Evolutionary conservation across 2,888 invertebrate genomes (phyloP).

Genomic region (Mesorhabditis spiculigera): DNA sequence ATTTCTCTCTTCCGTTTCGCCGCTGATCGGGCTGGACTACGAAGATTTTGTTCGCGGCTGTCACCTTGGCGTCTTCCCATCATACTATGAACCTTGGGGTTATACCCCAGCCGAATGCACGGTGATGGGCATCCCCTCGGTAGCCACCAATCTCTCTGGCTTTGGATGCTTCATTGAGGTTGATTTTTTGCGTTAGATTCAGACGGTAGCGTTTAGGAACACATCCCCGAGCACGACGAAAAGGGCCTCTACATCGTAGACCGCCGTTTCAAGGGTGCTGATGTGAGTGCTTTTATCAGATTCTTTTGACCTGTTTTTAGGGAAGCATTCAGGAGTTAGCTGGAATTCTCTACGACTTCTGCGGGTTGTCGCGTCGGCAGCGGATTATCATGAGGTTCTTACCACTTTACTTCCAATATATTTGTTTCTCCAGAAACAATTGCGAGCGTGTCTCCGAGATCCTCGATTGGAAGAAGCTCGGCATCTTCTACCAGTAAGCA

Average conservation of each 20-base stretch:
- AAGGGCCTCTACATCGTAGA: slow-evolving; percentile 97
- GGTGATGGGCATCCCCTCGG: slow-evolving; percentile 98
- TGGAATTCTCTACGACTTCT: slow-evolving; percentile 31
- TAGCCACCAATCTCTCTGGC: slow-evolving; percentile 96
- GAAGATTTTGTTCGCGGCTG: slow-evolving; percentile 99
- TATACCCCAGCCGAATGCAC: slow-evolving; percentile 81
- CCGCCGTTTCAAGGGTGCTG: slow-evolving; percentile 80
- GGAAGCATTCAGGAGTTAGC: neutral
- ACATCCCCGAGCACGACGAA: slow-evolving; percentile 92
- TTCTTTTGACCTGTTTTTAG: slow-evolving; percentile 59
- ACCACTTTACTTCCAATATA: neutral
- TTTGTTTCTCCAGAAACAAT: slow-evolving; percentile 72
- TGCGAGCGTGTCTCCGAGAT: slow-evolving; percentile 94
- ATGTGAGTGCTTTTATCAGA: neutral
- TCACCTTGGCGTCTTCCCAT: slow-evolving; percentile 93
- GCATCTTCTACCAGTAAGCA: slow-evolving; percentile 70
- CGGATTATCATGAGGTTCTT: slow-evolving; percentile 79
- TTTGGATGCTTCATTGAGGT: slow-evolving; percentile 57
- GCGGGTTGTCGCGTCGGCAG: slow-evolving; percentile 82
- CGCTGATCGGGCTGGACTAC: slow-evolving; percentile 92
- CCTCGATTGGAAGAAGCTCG: slow-evolving; percentile 94
- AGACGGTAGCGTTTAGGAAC: slow-evolving; percentile 76
- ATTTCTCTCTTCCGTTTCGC: slow-evolving; percentile 93
- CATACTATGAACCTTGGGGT: slow-evolving; percentile 99
- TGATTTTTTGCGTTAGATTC: slow-evolving; percentile 69